Evolutionary conservation across 2,888 invertebrate species (phyloP).

Genomic region (Apamea sordens): DNA sequence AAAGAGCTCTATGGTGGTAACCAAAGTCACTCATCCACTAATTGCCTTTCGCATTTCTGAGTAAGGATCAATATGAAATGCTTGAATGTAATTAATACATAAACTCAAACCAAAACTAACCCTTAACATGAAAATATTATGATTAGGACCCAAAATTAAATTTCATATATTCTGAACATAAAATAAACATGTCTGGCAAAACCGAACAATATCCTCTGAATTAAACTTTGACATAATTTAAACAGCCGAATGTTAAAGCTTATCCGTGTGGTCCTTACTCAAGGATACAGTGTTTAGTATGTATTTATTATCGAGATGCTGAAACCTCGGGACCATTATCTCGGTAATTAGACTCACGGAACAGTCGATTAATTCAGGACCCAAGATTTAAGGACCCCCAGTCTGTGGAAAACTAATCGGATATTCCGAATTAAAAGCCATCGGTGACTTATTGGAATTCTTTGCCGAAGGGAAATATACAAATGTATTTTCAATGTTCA

Average conservation of each 20-base stretch:
- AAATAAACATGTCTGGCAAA: slow-evolving; percentile 28
- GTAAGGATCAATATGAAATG: neutral
- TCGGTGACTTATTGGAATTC: slow-evolving; percentile 69
- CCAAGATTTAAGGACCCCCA: slow-evolving; percentile 67
- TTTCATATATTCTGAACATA: slow-evolving; percentile 32
- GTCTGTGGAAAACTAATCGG: slow-evolving; percentile 70
- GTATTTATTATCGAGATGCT: slow-evolving; percentile 63
- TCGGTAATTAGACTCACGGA: slow-evolving; percentile 68
- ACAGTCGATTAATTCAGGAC: slow-evolving; percentile 69
- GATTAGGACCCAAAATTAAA: slow-evolving; percentile 4
- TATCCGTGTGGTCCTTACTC: slow-evolving; percentile 41
- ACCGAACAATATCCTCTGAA: slow-evolving; percentile 23
- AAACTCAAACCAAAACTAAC: slow-evolving; percentile 15
- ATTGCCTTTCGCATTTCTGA: neutral
- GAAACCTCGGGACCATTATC: slow-evolving; percentile 63
- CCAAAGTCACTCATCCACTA: neutral
- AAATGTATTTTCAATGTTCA: slow-evolving; percentile 63
- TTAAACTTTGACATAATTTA: slow-evolving; percentile 51
- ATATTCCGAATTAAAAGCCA: slow-evolving; percentile 69
- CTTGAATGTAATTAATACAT: slow-evolving; percentile 18
- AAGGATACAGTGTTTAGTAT: slow-evolving; percentile 46
- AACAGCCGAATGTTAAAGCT: slow-evolving; percentile 41
- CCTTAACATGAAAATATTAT: slow-evolving; percentile 26
- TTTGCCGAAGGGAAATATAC: slow-evolving; percentile 62
- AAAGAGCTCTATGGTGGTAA: neutral